These are phyloP conservation scores for Steinernema scapterisci DNA, from an alignment of 2,888 invertebrate genomes.

Conservation along the genomic window DNA sequence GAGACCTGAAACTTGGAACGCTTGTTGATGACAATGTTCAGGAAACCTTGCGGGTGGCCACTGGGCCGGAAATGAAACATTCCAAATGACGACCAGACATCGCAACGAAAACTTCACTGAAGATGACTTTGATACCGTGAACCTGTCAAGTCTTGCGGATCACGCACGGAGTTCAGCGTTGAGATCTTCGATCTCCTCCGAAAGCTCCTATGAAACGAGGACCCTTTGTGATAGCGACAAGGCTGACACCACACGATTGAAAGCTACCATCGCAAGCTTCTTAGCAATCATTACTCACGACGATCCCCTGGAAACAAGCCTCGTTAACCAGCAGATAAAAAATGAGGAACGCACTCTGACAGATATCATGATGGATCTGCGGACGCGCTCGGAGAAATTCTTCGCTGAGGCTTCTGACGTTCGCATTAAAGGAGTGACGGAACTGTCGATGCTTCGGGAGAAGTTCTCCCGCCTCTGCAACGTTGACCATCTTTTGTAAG, in stretches of 20 bases:
- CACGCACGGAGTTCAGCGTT: not conserved
- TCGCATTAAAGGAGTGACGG: not conserved
- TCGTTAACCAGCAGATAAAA: not conserved
- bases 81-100: conserved; percentile 13
- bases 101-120: not conserved
- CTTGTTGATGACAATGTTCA: not conserved
- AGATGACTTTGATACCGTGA: conserved; percentile 10
- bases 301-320: not conserved
- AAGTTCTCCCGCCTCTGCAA: not conserved
- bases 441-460: not conserved
- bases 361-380: not conserved
- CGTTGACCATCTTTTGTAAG: conserved; percentile 13
- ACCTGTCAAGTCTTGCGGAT: not conserved
- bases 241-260: not conserved
- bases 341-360: not conserved
- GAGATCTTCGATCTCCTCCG: not conserved
- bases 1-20: not conserved
- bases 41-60: conserved; percentile 21
- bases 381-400: conserved; percentile 1
- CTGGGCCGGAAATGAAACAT: conserved; percentile 14
- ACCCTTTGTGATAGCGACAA: conserved; percentile 7
- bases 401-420: not conserved
- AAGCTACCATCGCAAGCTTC: not conserved
- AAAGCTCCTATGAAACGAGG: conserved; percentile 11
- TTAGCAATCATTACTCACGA: not conserved